Percentiles rank a stretch among this genome's conserved stretches.
phyloP scores from a whole-genome alignment of 2,113 vertebrate genomes.

The Pseudonaja textilis region DNA sequence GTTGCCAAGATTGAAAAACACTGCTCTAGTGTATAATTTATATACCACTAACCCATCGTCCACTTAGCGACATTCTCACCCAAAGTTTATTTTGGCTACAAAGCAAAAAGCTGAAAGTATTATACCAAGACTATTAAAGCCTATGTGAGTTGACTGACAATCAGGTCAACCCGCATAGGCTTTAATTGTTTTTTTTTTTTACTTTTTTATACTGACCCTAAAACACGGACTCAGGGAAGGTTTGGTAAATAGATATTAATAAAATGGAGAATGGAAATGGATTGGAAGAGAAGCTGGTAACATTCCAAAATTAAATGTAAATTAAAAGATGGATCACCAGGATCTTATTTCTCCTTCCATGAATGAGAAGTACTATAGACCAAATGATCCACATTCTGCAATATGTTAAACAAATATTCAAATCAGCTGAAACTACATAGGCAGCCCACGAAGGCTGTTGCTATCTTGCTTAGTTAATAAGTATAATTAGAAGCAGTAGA shows the following conservation, averaged over 20 bases:
- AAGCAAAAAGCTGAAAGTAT: neutral
- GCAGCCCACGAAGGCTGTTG: neutral
- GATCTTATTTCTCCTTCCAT: neutral
- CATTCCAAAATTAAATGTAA: neutral
- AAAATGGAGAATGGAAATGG: neutral
- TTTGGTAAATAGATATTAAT: neutral
- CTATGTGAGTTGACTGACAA: neutral
- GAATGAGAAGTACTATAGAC: neutral
- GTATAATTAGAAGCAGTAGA: neutral
- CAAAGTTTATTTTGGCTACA: neutral
- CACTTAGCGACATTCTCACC: neutral
- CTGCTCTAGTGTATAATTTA: neutral
- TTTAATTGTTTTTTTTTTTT: neutral
- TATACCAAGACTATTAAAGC: neutral
- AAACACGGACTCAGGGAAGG: conserved; percentile 17
- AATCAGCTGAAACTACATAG: neutral
- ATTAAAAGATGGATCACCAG: neutral
- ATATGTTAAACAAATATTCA: neutral
- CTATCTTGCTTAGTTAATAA: neutral
- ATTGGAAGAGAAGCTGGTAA: neutral
- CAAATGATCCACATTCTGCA: neutral
- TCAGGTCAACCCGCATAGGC: neutral
- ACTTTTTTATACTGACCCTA: neutral
- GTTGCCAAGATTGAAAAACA: neutral
- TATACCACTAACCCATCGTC: neutral